Evolutionary conservation across 2,797 vertebrate genomes (phyloP).

Genomic region (Anableps anableps): DNA sequence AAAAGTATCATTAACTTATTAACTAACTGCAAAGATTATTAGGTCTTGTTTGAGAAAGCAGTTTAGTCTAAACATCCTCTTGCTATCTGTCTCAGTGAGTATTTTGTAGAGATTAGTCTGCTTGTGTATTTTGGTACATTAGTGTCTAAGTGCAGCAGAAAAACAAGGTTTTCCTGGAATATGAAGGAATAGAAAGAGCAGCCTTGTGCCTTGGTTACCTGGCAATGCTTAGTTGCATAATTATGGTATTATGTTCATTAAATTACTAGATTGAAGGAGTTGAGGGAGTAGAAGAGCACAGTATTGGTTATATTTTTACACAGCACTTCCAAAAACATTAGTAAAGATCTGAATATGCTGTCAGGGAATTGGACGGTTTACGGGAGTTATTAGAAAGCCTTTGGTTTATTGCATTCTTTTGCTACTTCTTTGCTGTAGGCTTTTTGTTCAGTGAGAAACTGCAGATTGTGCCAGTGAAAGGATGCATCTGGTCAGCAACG

Average conservation of each 20-base stretch:
- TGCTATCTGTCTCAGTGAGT: not conserved
- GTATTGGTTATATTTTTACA: not conserved
- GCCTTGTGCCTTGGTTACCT: slow-evolving; percentile 3
- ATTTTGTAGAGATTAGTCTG: slow-evolving; percentile 6
- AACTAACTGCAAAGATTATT: not conserved
- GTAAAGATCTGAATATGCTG: not conserved
- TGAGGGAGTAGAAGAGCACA: not conserved
- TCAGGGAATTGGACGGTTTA: not conserved
- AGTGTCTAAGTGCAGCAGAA: slow-evolving; percentile 5
- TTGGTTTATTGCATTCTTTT: not conserved
- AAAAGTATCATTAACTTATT: not conserved
- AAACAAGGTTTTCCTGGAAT: slow-evolving; percentile 1
- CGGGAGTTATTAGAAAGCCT: not conserved
- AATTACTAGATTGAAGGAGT: slow-evolving; percentile 8
- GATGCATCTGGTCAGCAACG: slow-evolving; percentile 49
- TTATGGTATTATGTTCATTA: slow-evolving; percentile 6
- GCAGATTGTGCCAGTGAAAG: slow-evolving; percentile 37
- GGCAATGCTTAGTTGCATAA: not conserved
- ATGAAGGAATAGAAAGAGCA: not conserved
- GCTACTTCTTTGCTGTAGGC: not conserved
- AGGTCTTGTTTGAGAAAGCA: not conserved
- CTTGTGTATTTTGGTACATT: not conserved
- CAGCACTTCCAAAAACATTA: not conserved
- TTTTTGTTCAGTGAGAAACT: slow-evolving; percentile 24
- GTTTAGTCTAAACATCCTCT: not conserved